These are phyloP conservation scores for Pelagia noctiluca DNA, from an alignment of 30 jellyfish, hydroid and myxozoan species.

Conservation along the genomic window DNA sequence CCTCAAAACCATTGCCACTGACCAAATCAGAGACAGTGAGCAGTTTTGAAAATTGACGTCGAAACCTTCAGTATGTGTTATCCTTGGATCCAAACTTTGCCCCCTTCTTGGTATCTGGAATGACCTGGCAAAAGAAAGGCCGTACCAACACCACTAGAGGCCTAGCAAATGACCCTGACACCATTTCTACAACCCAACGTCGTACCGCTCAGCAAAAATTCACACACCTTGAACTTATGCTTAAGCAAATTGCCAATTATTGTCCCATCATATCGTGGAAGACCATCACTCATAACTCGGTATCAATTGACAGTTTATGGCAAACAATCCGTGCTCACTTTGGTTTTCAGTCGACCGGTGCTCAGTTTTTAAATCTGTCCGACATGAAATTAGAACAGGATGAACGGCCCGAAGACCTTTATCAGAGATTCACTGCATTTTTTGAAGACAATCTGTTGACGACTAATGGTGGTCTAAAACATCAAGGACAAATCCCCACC, in stretches of 20 bases:
- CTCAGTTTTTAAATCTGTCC: background rate
- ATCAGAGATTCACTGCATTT: conserved; percentile 47
- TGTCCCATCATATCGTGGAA: background rate
- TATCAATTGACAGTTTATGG: background rate
- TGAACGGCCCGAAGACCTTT: conserved; percentile 60
- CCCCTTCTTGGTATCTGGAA: background rate
- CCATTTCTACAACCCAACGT: background rate
- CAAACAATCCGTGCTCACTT: background rate
- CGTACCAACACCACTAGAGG: background rate
- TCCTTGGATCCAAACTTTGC: background rate
- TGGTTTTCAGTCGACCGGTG: background rate
- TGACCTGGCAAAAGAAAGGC: background rate
- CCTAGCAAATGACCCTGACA: background rate
- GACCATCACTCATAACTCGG: background rate
- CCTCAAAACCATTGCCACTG: background rate
- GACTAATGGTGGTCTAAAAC: conserved; percentile 31
- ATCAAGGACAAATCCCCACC: conserved; percentile 28
- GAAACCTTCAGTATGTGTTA: background rate
- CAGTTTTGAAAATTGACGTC: background rate
- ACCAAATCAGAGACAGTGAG: background rate
- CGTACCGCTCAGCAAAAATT: background rate
- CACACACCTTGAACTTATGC: background rate
- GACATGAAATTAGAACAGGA: background rate
- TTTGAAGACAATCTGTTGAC: conserved; percentile 44
- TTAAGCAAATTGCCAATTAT: background rate